Conservation (phyloP, 2,797 vertebrate genomes). For the Chloroceryle amazona region DNA sequence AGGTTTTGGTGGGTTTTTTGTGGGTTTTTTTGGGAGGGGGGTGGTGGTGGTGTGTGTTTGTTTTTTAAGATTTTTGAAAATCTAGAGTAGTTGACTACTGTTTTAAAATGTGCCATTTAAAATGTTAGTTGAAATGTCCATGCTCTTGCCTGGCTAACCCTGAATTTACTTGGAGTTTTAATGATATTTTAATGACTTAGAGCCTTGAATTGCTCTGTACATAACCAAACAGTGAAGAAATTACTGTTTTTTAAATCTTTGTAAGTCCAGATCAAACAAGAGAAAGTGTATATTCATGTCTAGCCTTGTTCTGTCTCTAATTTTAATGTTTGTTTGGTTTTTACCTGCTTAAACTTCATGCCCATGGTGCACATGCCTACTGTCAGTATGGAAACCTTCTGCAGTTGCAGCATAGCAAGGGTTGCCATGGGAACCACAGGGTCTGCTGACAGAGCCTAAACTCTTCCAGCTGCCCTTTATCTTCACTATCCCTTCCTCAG, state of each 20-base stretch:
- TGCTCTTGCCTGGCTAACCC: background rate
- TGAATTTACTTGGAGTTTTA: background rate
- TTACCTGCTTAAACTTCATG: background rate
- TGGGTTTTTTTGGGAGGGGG: too few species aligned
- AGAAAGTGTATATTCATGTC: background rate
- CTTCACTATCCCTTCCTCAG: background rate
- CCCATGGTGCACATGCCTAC: fast-evolving
- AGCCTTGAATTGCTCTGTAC: background rate
- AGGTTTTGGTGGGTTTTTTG: too few species aligned
- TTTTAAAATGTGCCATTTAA: background rate
- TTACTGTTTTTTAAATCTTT: background rate
- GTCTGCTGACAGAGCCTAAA: background rate
- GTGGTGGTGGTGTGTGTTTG: too few species aligned
- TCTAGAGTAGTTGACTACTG: background rate
- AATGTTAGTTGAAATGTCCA: background rate
- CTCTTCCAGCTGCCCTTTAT: background rate
- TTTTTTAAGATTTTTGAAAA: background rate
- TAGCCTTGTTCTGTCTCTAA: background rate
- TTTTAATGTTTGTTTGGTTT: background rate
- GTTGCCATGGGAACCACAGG: background rate
- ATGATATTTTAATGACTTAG: slow-evolving; percentile 13
- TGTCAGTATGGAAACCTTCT: background rate
- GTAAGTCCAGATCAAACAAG: too few species aligned
- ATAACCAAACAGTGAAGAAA: background rate
- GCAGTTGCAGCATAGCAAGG: background rate